Conservation (phyloP, 2,888 invertebrate genomes). For the Argyresthia goedartella region DNA sequence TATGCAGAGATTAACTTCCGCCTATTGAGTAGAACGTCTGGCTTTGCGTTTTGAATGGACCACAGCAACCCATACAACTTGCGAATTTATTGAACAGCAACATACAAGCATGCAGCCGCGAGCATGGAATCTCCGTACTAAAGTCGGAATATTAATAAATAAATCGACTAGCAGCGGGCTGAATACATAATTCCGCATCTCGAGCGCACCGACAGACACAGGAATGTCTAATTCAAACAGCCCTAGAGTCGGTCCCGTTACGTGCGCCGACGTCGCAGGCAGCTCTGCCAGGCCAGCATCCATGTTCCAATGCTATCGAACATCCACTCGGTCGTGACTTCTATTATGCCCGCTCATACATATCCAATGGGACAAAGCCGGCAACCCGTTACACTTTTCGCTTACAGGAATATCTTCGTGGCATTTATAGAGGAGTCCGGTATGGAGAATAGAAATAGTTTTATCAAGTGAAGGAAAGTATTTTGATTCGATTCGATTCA, state of each 20-base stretch:
- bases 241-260: constrained; percentile 16
- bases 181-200: constrained; percentile 24
- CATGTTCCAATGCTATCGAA: too few species aligned
- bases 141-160: constrained; percentile 19
- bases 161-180: constrained; percentile 19
- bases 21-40: too few species aligned
- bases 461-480: too few species aligned
- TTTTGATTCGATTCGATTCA: too few species aligned
- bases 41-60: too few species aligned
- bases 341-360: background rate
- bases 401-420: background rate
- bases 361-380: too few species aligned
- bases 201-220: constrained; percentile 15
- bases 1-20: too few species aligned
- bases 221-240: constrained; percentile 41
- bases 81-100: background rate
- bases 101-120: constrained; percentile 2
- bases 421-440: background rate
- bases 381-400: background rate
- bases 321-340: background rate
- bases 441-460: too few species aligned
- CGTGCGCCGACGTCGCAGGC: background rate
- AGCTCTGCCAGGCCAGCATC: background rate
- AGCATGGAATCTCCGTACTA: constrained; percentile 2
- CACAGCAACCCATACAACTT: background rate